phyloP scores from a whole-genome alignment of 2,888 invertebrate genomes.

The Pterostichus madidus region DNA sequence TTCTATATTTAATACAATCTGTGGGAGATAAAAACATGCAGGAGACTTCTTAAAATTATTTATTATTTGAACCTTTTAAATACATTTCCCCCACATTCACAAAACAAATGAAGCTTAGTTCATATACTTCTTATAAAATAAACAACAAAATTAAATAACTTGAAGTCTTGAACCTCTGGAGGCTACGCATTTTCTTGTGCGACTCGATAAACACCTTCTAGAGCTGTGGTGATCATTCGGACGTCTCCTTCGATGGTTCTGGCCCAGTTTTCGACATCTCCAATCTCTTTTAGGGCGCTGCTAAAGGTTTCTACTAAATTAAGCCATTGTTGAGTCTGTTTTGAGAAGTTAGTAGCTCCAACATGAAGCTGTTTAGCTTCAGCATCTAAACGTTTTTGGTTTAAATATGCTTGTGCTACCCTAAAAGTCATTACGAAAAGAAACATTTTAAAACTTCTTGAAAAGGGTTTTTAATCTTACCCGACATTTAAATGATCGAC shows the following conservation, averaged over 20 bases:
- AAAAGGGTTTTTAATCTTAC: constrained; percentile 80
- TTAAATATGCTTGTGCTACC: constrained; percentile 98
- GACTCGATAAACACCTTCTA: constrained; percentile 95
- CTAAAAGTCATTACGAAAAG: constrained; percentile 78
- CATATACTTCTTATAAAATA: constrained; percentile 17
- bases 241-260: constrained; percentile 97
- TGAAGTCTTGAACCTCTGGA: no score
- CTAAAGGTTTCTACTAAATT: constrained; percentile 93
- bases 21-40: constrained; percentile 29
- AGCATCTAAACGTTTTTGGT: constrained; percentile 97
- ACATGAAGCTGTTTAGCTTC: constrained; percentile 97
- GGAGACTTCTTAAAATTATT: constrained; percentile 26
- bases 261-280: constrained; percentile 99
- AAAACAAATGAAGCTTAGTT: no score
- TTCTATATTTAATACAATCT: constrained; percentile 39
- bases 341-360: constrained; percentile 96
- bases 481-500: constrained; percentile 99
- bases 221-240: constrained; percentile 92
- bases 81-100: no score
- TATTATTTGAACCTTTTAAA: no score
- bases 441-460: neutral
- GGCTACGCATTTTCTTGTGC: constrained; percentile 78
- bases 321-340: constrained; percentile 99
- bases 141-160: constrained; percentile 1
- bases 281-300: constrained; percentile 95